Evolutionary conservation across 2,797 vertebrate genomes (phyloP), one percentile per base, ranked within the genome.

Genomic region (Xyrichtys novacula): DNA sequence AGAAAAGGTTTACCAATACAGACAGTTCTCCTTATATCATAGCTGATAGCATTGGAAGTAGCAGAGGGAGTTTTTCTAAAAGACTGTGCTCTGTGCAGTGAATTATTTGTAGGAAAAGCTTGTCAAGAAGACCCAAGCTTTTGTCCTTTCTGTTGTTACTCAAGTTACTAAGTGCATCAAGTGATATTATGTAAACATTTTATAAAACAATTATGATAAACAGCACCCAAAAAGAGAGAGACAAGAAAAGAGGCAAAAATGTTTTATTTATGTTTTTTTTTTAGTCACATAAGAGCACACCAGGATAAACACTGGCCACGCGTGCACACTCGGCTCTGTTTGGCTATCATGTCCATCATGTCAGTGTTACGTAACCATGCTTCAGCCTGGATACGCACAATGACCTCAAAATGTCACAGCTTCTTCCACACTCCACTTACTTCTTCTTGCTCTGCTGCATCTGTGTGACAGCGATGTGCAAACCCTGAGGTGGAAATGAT

Each of bases 321-420:
- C 62, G 38, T 61, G 48, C 61, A 46, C 56, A 42, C 12, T 34
- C 28, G 46, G 16, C 52, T 52, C 70, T 49, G 48, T 69, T 50
- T 62, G 59, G 28, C 67, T 20, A 9, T 68, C 49, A 61, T 20
- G 65, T 67, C 84, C 74, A 76, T 85, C 81, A 64, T 79, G 67
- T 73, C 74, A 69, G 36, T 26, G 63, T 93, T 91, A 81, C 54
- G 56, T 90, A 92, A 92, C 59, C 34, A 46, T 20, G 74, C 59
- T 86, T 76, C 75, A 79, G 85, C 76, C 62, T 65, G 65, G 63
- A 73, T 77, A 56, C 73, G 78, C 75, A 65, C 80, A 63, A 39
- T 84, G 79, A 90, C 88, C 92, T 91, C 79, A 91, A 92, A 91
- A 88, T 83, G 86, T 91, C 87, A 84, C 57, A 11, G 72, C 59